These are phyloP conservation scores for Lypha dubia DNA, from an alignment of 2,888 invertebrate species.

Conservation along the genomic window DNA sequence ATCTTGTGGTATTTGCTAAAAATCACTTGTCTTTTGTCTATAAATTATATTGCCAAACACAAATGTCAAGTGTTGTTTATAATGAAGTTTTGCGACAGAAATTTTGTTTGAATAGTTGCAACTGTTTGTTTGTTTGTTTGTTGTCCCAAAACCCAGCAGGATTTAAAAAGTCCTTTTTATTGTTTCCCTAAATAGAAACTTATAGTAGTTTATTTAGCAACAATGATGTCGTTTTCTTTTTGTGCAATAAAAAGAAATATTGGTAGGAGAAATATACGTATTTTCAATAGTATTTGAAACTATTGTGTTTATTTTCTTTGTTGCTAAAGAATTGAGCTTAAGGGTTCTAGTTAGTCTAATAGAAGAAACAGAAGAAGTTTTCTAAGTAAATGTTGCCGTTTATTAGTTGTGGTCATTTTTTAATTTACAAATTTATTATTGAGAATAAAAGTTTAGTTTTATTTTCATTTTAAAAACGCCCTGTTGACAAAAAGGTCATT, in stretches of 20 bases:
- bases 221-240: slow-evolving; percentile 58
- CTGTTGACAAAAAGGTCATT: slow-evolving; percentile 38
- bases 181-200: slow-evolving; percentile 19
- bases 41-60: slow-evolving; percentile 67
- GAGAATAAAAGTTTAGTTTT: slow-evolving; percentile 36
- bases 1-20: slow-evolving; percentile 70
- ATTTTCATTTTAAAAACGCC: slow-evolving; percentile 16
- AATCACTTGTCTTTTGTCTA: slow-evolving; percentile 71
- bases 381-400: slow-evolving; percentile 26
- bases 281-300: slow-evolving; percentile 60
- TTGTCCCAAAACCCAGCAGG: slow-evolving; percentile 63
- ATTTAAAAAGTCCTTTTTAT: slow-evolving; percentile 54
- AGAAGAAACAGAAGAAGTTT: too few relatives aligned
- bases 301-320: neutral
- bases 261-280: slow-evolving; percentile 11
- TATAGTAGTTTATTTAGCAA: slow-evolving; percentile 70
- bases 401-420: slow-evolving; percentile 60
- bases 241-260: slow-evolving; percentile 12
- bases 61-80: slow-evolving; percentile 70
- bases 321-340: neutral
- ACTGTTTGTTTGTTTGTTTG: neutral
- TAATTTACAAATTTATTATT: slow-evolving; percentile 67
- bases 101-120: slow-evolving; percentile 36
- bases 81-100: slow-evolving; percentile 63
- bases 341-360: neutral